Conservation (phyloP, 1,140 invertebrate species). For the Drosophila asahinai region DNA sequence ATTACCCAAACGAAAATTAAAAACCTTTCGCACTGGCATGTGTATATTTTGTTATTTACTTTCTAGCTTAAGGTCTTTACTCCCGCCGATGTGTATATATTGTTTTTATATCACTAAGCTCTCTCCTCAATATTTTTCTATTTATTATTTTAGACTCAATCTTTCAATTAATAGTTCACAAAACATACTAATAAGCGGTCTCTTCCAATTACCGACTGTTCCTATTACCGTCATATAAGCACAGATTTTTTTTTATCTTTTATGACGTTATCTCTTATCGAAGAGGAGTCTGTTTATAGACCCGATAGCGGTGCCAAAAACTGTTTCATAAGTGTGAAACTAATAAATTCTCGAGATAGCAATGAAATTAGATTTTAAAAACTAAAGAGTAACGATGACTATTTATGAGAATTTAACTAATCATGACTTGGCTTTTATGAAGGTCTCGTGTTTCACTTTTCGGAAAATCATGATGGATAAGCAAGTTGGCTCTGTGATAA, state of each 20-base stretch:
- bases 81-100: not conserved
- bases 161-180: too few species aligned
- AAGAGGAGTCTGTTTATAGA: not conserved
- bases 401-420: not conserved
- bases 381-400: constrained; percentile 25
- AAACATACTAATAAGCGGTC: not conserved
- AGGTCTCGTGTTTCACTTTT: not conserved
- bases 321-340: constrained; percentile 14
- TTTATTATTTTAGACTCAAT: not conserved
- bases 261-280: constrained; percentile 2
- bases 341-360: constrained; percentile 31
- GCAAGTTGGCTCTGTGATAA: not conserved
- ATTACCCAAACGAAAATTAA: too few species aligned
- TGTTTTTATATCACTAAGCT: not conserved
- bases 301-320: constrained; percentile 4
- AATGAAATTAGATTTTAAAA: constrained; percentile 8
- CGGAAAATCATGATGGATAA: constrained; percentile 6
- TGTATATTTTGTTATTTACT: not conserved
- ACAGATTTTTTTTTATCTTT: constrained; percentile 14
- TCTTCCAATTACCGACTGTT: not conserved
- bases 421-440: not conserved
- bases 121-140: not conserved
- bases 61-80: not conserved
- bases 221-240: not conserved
- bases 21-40: too few species aligned